phyloP scores from a whole-genome alignment of 2,113 vertebrate species.

The Nesogale talazaci region DNA sequence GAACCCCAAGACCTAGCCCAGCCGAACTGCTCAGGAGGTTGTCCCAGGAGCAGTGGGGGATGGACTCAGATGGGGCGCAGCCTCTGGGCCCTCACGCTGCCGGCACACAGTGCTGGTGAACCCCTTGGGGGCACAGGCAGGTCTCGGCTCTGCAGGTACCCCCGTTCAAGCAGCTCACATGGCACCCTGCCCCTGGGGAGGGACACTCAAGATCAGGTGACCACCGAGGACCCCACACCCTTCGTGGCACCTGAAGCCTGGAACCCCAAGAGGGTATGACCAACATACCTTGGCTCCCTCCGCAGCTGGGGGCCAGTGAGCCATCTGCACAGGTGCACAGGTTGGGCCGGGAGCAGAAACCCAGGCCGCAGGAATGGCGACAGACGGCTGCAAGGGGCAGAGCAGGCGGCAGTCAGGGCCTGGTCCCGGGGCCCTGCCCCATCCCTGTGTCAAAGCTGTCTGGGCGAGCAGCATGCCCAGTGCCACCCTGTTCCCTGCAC shows the following conservation, averaged over 20 bases:
- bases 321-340: slow-evolving; percentile 89
- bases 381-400: slow-evolving; percentile 85
- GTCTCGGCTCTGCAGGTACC: slow-evolving; percentile 92
- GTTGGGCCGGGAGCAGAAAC: slow-evolving; percentile 91
- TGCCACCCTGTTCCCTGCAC: too few species aligned
- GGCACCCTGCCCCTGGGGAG: slow-evolving; percentile 90
- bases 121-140: slow-evolving; percentile 92
- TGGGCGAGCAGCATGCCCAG: background rate
- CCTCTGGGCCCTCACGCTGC: slow-evolving; percentile 90
- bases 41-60: fast-evolving
- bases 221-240: background rate
- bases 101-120: slow-evolving; percentile 93
- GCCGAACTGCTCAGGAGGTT: background rate
- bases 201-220: background rate
- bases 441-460: fast-evolving
- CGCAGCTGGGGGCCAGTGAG: slow-evolving; percentile 86
- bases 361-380: slow-evolving; percentile 87
- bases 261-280: background rate
- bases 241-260: background rate
- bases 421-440: background rate
- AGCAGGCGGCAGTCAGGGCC: background rate
- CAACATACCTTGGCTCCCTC: slow-evolving; percentile 30
- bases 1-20: background rate
- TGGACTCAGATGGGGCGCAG: background rate
- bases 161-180: slow-evolving; percentile 94